phyloP scores from a whole-genome alignment of 2,113 vertebrate species.

The Pygoscelis antarcticus region DNA sequence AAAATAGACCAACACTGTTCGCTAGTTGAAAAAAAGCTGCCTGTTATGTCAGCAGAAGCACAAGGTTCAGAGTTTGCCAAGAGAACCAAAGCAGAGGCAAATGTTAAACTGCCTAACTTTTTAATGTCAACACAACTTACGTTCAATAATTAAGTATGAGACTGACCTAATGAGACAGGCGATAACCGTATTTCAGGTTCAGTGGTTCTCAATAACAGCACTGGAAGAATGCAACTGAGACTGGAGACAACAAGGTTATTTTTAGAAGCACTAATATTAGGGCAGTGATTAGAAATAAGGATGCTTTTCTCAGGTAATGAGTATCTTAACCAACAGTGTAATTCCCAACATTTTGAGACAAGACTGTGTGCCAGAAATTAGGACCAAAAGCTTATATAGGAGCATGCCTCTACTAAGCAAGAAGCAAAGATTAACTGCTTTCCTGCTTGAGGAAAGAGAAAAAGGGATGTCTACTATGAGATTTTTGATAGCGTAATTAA shows the following conservation, averaged over 20 bases:
- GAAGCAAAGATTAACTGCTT: neutral
- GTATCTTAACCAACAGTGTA: neutral
- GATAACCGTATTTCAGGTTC: constrained; percentile 11
- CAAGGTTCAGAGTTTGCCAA: neutral
- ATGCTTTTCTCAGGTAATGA: neutral
- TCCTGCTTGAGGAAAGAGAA: neutral
- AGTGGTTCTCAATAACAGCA: neutral
- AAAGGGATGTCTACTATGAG: neutral
- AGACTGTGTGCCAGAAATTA: neutral
- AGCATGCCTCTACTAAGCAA: neutral
- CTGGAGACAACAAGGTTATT: neutral
- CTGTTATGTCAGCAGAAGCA: neutral
- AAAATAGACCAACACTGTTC: neutral
- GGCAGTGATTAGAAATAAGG: neutral
- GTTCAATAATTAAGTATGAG: neutral
- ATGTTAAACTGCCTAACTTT: neutral
- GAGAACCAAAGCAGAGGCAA: neutral
- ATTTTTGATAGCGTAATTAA: neutral
- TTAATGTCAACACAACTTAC: neutral
- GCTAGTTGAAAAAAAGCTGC: neutral
- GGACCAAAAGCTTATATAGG: neutral
- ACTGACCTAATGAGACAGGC: constrained; percentile 17
- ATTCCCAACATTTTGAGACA: neutral
- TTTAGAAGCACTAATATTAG: neutral
- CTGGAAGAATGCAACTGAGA: neutral